phyloP scores from a whole-genome alignment of 2,888 invertebrate genomes.

The Drosophila kambysellisi region DNA sequence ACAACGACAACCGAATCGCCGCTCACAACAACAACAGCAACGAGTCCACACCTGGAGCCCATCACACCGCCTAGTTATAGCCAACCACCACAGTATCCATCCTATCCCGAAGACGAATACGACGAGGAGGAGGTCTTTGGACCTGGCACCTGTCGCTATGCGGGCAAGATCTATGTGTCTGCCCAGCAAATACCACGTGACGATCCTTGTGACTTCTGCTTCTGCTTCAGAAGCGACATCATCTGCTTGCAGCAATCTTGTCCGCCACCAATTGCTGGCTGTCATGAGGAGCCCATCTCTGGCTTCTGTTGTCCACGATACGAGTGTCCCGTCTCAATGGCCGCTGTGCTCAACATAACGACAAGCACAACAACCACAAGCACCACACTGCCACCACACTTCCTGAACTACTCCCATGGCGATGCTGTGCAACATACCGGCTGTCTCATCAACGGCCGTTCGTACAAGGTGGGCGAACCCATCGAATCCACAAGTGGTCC shows the following conservation, averaged over 20 bases:
- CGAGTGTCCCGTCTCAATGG: conserved; percentile 96
- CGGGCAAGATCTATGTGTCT: conserved; percentile 96
- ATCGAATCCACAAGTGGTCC: conserved; percentile 95
- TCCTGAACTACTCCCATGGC: conserved; percentile 92
- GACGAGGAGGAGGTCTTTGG: conserved; percentile 92
- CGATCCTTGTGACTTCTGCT: conserved; percentile 98
- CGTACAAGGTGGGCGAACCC: conserved; percentile 94
- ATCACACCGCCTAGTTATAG: conserved; percentile 76
- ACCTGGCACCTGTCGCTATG: conserved; percentile 96
- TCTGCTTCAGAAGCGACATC: conserved; percentile 98
- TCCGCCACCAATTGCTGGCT: conserved; percentile 96
- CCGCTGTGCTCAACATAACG: conserved; percentile 91
- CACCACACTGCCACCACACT: conserved; percentile 93
- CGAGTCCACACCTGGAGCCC: conserved; percentile 73
- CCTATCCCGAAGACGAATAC: conserved; percentile 88
- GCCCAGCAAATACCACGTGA: conserved; percentile 97
- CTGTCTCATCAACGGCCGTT: conserved; percentile 93
- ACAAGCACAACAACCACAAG: conserved; percentile 95
- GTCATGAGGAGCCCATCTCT: conserved; percentile 95
- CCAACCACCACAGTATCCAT: conserved; percentile 81
- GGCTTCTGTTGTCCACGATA: conserved; percentile 98
- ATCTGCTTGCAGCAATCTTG: conserved; percentile 98
- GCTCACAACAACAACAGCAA: conserved; percentile 66
- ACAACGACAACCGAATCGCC: conserved; percentile 55
- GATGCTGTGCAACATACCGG: conserved; percentile 89